A percentile compares a stretch with the other conserved stretches of the same genome.
These are phyloP conservation scores for Megastigmus dorsalis DNA, from an alignment of 2,888 invertebrate genomes.

Conservation along the genomic window DNA sequence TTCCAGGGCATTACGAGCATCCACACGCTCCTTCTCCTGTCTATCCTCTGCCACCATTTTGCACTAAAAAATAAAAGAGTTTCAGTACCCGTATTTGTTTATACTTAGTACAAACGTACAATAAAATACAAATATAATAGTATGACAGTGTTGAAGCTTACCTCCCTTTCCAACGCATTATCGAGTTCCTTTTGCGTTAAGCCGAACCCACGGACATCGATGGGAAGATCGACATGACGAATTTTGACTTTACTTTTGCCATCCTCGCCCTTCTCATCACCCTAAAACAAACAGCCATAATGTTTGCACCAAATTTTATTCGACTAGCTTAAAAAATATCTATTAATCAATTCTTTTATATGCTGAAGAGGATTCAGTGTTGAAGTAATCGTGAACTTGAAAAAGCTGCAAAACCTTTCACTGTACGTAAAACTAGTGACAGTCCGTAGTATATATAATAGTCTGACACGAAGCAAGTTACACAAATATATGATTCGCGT, in stretches of 20 bases:
- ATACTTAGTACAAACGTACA: too few relatives aligned
- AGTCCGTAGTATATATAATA: slow-evolving; percentile 1
- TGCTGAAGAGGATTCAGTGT: neutral
- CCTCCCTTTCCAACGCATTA: slow-evolving; percentile 86
- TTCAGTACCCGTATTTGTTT: too few relatives aligned
- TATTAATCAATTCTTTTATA: neutral
- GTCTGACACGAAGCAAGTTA: slow-evolving; percentile 6
- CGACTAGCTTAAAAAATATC: neutral
- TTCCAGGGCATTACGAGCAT: slow-evolving; percentile 97
- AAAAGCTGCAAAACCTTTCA: slow-evolving; percentile 8
- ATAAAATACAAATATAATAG: too few relatives aligned
- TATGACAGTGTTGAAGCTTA: slow-evolving; percentile 69
- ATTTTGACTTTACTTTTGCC: slow-evolving; percentile 86
- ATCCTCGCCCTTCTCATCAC: slow-evolving; percentile 77
- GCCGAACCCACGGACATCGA: slow-evolving; percentile 85
- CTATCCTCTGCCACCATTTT: slow-evolving; percentile 90
- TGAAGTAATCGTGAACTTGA: neutral
- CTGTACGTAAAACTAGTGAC: neutral
- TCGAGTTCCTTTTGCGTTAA: slow-evolving; percentile 84
- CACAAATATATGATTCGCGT: slow-evolving; percentile 1
- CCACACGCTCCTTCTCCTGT: slow-evolving; percentile 95
- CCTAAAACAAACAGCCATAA: slow-evolving; percentile 62
- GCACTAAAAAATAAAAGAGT: slow-evolving; percentile 74
- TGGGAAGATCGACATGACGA: slow-evolving; percentile 89
- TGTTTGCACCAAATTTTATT: neutral